Evolutionary conservation across 2,888 invertebrate species (phyloP).

Genomic region (Steinernema hermaphroditum): DNA sequence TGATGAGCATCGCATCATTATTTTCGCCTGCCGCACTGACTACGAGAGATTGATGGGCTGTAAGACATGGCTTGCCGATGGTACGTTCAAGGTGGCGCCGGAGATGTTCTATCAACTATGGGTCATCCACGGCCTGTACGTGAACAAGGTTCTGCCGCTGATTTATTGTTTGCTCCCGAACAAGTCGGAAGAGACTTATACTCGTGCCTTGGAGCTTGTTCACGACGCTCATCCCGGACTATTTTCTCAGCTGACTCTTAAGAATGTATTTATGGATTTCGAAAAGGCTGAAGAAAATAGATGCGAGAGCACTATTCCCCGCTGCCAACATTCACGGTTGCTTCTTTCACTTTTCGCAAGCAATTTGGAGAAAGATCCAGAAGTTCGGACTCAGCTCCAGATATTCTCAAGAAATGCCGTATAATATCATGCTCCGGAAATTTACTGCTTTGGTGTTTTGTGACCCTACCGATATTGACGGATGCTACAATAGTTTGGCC

Average conservation of each 20-base stretch:
- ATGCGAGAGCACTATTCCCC: slow-evolving; percentile 10
- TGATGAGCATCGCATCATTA: neutral
- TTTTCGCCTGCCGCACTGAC: neutral
- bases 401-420: neutral
- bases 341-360: slow-evolving; percentile 32
- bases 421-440: no score
- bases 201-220: neutral
- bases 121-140: neutral
- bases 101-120: neutral
- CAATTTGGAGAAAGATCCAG: slow-evolving; percentile 35
- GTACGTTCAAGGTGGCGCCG: neutral
- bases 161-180: neutral
- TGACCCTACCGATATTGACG: no score
- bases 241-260: no score
- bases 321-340: slow-evolving; percentile 23
- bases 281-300: slow-evolving; percentile 31
- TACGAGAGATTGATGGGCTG: neutral
- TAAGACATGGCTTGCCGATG: neutral
- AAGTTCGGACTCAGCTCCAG: neutral
- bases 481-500: no score
- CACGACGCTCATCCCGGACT: no score
- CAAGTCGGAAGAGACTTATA: neutral
- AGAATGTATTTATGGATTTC: slow-evolving; percentile 32
- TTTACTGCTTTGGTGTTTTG: no score
- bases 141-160: neutral